phyloP scores from a whole-genome alignment of 2,888 invertebrate genomes.

The Cantharis nigra region DNA sequence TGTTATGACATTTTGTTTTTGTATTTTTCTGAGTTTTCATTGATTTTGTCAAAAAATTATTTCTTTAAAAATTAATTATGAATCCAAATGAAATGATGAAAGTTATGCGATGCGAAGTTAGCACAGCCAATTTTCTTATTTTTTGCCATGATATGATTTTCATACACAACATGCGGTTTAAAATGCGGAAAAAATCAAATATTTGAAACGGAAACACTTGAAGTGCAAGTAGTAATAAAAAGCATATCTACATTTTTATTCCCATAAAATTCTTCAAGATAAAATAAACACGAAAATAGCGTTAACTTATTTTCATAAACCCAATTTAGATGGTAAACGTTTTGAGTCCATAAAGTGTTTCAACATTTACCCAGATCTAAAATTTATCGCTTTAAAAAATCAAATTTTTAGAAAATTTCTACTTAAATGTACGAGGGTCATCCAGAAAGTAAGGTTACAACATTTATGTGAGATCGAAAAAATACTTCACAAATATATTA shows the following conservation, averaged over 20 bases:
- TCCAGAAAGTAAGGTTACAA: too few species aligned
- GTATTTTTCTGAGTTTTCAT: too few species aligned
- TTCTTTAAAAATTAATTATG: too few species aligned
- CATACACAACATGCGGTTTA: not conserved
- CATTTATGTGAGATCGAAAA: too few species aligned
- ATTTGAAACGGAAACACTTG: not conserved
- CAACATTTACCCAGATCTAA: not conserved
- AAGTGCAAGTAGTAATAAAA: not conserved
- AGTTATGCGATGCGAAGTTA: too few species aligned
- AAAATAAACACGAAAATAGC: not conserved
- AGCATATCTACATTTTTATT: not conserved
- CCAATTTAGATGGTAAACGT: not conserved
- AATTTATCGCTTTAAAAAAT: not conserved
- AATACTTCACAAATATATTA: too few species aligned
- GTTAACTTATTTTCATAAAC: not conserved
- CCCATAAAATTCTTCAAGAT: not conserved
- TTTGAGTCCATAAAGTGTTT: not conserved
- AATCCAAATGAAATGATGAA: too few species aligned
- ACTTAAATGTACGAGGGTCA: too few species aligned
- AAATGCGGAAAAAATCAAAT: not conserved
- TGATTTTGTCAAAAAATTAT: too few species aligned
- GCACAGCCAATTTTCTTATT: not conserved
- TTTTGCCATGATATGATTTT: not conserved
- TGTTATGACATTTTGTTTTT: too few species aligned
- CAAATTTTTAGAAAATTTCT: not conserved